Evolutionary conservation across 2,888 invertebrate species (phyloP).

Genomic region (Drosophila siamana): DNA sequence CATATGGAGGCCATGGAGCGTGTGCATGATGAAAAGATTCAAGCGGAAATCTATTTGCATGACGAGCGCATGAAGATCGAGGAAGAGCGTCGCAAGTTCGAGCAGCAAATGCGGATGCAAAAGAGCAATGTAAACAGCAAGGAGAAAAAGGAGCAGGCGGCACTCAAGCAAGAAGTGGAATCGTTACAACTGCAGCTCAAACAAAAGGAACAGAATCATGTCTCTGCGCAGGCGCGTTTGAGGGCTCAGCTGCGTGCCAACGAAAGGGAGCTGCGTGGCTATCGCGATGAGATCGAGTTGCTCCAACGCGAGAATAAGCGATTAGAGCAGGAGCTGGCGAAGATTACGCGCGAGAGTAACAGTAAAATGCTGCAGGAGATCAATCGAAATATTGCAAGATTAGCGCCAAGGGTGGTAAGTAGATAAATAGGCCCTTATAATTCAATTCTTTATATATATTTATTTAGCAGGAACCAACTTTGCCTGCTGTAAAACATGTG

Average conservation of each 20-base stretch:
- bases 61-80: slow-evolving; percentile 90
- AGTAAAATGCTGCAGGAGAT: slow-evolving; percentile 92
- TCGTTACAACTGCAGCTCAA: slow-evolving; percentile 89
- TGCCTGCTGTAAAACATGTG: slow-evolving; percentile 9
- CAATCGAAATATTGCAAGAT: slow-evolving; percentile 88
- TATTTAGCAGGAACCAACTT: slow-evolving; percentile 35
- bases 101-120: slow-evolving; percentile 89
- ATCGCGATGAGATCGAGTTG: slow-evolving; percentile 89
- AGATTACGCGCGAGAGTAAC: slow-evolving; percentile 87
- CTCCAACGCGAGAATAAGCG: slow-evolving; percentile 89
- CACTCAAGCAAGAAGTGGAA: slow-evolving; percentile 88
- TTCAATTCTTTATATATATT: not conserved
- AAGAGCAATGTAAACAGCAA: slow-evolving; percentile 88
- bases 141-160: slow-evolving; percentile 89
- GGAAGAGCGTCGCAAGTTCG: slow-evolving; percentile 89
- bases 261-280: slow-evolving; percentile 89
- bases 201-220: slow-evolving; percentile 90
- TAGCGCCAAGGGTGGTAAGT: slow-evolving; percentile 83
- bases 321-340: slow-evolving; percentile 87
- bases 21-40: slow-evolving; percentile 88
- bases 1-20: slow-evolving; percentile 87
- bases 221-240: slow-evolving; percentile 90
- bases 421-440: not conserved
- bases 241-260: slow-evolving; percentile 90
- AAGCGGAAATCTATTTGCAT: slow-evolving; percentile 88